Evolutionary conservation across 1,140 invertebrate genomes (phyloP), one percentile per base, ranked within the genome.

Genomic region (Drosophila punjabiensis): DNA sequence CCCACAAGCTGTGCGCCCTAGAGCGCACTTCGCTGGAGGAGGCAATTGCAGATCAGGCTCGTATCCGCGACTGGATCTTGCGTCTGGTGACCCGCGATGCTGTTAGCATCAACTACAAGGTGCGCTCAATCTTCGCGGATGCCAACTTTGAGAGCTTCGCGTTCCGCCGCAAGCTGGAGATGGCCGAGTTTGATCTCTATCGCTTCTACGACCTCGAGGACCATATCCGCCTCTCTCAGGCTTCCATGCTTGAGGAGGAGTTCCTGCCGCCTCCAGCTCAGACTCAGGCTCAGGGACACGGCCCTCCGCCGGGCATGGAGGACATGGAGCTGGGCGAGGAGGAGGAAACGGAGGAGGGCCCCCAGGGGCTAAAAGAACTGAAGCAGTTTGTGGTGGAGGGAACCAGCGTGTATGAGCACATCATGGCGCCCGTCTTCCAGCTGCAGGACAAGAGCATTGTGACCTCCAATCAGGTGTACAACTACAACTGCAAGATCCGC

Each of bases 141-240:
- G 85, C 60, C 5, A 90, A 93, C 39, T 92, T 94, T 3, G 93
- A 93, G 35, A 94, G 94, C 56, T 95, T 94, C 71, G 48, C 93
- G 0, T 5, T 91, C 30, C 53, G 56, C 0, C 80, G 77, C 16
- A 79, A 78, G 13, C 45, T 76, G 6, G 71, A 80, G 8, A 52
- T 62, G 53, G 6, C 14, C 4, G 48, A 61, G 8, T 85, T 88
- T 18, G 92, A 93, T 60, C 88, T 79, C 24, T 93, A 85, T 67
- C 80, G 80, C 1, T 92, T 92, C 63, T 89, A 93, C 32, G 90
- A 65, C 33, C 67, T 82, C 58, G 91, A 85, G 33, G 69, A 90
- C 53, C 86, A 90, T 9, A 53, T 90, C 9, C 71, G 86, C 0
- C 18, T 91, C 16, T 90, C 86, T 0, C 41, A 53, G 0, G n/a